Evolutionary conservation across 2,113 vertebrate species (phyloP), one percentile per base, ranked within the genome.

Genomic region (Neodontobutis hainanensis): DNA sequence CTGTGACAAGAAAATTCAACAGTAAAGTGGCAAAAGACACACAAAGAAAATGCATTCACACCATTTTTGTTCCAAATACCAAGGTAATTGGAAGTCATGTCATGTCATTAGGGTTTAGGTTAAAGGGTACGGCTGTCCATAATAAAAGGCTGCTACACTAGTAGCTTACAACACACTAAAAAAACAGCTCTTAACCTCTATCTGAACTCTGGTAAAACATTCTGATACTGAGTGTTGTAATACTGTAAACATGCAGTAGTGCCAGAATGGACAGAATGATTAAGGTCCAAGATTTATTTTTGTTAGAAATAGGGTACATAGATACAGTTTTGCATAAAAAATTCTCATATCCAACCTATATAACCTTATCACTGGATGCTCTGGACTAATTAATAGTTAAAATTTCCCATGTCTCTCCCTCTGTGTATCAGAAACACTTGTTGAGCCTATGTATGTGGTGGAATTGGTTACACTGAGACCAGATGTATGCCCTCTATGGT

Each of bases 401-500:
- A 55, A 46, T 56, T 49, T 14, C 45, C 8, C n/a, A n/a, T n/a
- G n/a, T n/a, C 2, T 4, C 15, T 14, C 14, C 34, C 2, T 14
- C 0, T 35, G 5, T 16, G 1, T 51, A 4, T 27, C 19, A 27
- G 19, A 27, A 3, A 27, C 38, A 40, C 38, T 40, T 40, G 38
- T 11, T 48, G 50, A 9, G 40, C 38, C 38, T 40, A n/a, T 55
- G 35, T 51, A 44, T 57, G 47, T 43, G 61, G 0, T 5, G 11
- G 12, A 45, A 61, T 50, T 7, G 47, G 56, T 50, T 61, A 53
- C 73, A 71, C 34, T 0, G 59, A 43, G 14, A 71, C 42, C 73
- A 79, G 71, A 79, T 79, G 81, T 80, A 83, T 68, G 56, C 72
- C 75, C 68, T 79, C 83, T 85, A 83, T 83, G 76, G 88, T 89